Base-by-base conservation (phyloP, 2,113 vertebrate species). In the Noctilio leporinus region DNA sequence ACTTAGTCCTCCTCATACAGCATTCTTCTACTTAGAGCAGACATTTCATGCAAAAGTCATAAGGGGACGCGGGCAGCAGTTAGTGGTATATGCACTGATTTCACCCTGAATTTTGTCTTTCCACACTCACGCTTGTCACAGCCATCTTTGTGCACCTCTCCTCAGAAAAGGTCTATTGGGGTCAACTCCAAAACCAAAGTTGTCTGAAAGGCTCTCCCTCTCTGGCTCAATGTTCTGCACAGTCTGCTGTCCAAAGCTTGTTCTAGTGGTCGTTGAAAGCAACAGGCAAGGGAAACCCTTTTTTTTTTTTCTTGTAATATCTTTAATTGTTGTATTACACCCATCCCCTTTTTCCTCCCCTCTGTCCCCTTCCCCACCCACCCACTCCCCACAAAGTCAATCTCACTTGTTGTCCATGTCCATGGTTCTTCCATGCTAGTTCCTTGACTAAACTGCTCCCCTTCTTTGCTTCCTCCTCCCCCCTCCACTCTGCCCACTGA, bases 1-100 rank as follows among this genome's bases (percentile, higher is more conserved):
- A 43, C 69, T 65, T 3, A 64, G 38, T 55, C 38, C 64, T 77
- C 65, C 43, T 59, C 30, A 8, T 20, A 38, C 20, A 24, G 70
- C 14, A 38, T 62, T 64, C 26, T n/a, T 72, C 77, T 59, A 30
- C 73, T 89, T 33, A 70, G 92, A 4, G 4, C 1, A 45, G 57
- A 85, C 51, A 83, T 49, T 59, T 65, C 96, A 93, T 65, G 35
- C 87, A 89, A 89, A 91, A 93, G 55, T 94, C 75, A 59, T 62
- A 80, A 78, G 40, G 17, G 24, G 35, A 55, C 28, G n/a, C 62
- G 40, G 55, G 45, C 76, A 51, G 69, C n/a, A n/a, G n/a, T 40
- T 76, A 59, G 47, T 65, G 70, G 65, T 53, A 59, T 7, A 22
- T 14, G 38, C 0, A n/a, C 35, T 64, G 11, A 40, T 94, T 89